phyloP scores from a whole-genome alignment of 2,113 vertebrate species.

The Lucifuga dentata region DNA sequence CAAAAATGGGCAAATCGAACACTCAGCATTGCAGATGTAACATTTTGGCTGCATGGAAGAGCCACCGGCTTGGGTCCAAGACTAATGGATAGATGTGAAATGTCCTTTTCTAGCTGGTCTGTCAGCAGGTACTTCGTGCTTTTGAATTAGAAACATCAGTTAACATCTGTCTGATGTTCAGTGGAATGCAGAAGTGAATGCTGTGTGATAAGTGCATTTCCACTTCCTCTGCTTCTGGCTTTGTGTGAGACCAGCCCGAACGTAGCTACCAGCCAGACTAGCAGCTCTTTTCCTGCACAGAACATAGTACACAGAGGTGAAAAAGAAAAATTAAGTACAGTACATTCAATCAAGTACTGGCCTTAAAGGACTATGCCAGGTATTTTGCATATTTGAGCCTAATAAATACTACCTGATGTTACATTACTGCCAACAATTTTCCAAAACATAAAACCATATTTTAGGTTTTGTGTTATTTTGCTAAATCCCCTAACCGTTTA shows the following conservation, averaged over 20 bases:
- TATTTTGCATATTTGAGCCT: too few relatives aligned
- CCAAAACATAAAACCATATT: too few relatives aligned
- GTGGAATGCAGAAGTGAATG: slow-evolving; percentile 39
- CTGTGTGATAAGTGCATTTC: slow-evolving; percentile 47
- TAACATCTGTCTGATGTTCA: slow-evolving; percentile 58
- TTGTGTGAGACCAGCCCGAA: slow-evolving; percentile 30
- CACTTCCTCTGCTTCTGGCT: slow-evolving; percentile 34
- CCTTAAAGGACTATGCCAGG: too few relatives aligned
- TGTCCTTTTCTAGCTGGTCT: slow-evolving; percentile 43
- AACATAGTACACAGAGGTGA: too few relatives aligned
- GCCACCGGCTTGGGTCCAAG: slow-evolving; percentile 54
- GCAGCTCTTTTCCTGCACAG: slow-evolving; percentile 11
- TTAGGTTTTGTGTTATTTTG: too few relatives aligned
- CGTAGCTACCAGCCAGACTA: slow-evolving; percentile 17
- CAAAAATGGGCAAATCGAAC: slow-evolving; percentile 57
- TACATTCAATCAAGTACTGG: too few relatives aligned
- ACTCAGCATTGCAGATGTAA: slow-evolving; percentile 30
- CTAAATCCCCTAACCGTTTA: too few relatives aligned
- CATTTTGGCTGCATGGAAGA: slow-evolving; percentile 52
- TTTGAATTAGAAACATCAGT: slow-evolving; percentile 50
- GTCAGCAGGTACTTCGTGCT: slow-evolving; percentile 45
- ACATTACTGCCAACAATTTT: too few relatives aligned
- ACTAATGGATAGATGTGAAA: slow-evolving; percentile 66
- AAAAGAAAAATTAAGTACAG: too few relatives aligned
- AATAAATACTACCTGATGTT: too few relatives aligned